Base-by-base conservation (phyloP, 2,797 vertebrate genomes). In the Lateolabrax maculatus region DNA sequence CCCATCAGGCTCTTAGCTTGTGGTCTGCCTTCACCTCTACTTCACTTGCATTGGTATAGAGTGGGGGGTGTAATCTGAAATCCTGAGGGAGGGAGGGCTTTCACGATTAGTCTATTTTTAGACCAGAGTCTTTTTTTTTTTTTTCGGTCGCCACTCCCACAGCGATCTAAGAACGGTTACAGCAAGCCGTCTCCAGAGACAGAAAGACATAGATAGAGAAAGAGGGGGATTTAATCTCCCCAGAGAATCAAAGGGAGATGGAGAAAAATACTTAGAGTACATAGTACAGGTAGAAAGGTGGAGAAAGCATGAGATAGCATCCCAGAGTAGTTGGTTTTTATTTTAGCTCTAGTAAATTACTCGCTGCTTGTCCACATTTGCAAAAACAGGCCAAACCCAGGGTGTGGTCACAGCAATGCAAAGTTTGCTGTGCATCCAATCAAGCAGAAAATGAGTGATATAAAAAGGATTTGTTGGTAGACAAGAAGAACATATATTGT, bases 81-180 rank as follows among this genome's bases (percentile, higher is more conserved):
- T 74, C 61, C 37, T 51, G 41, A 25, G 56, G 53, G 31, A 56
- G 37, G 61, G 69, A 39, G 56, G 57, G 41, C 58, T 79, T 81
- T 87, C 46, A 76, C 58, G 8, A 68, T 73, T 74, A 61, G 75
- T 77, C 80, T 93, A 88, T 92, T 92, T 91, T 85, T 87, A 90
- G 81, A 69, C 7, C n/a, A 18, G 34, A 36, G 46, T 10, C 37
- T 23, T 53, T 52, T 68, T 74, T 75, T 56, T 70, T 48, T 52
- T 39, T 39, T 31, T 21, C 73, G 9, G 31, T 76, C 46, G 4
- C 78, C 71, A 70, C 57, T 85, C 71, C 73, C 58, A 71, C 21
- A 0, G 68, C 88, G 86, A 87, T 94, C 76, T 81, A 63, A 87
- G 85, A 77, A 72, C 84, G 80, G 83, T 79, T 89, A 86, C 62